These are phyloP conservation scores for Neodiprion virginianus DNA, from an alignment of 1,140 invertebrate genomes.

Conservation along the genomic window DNA sequence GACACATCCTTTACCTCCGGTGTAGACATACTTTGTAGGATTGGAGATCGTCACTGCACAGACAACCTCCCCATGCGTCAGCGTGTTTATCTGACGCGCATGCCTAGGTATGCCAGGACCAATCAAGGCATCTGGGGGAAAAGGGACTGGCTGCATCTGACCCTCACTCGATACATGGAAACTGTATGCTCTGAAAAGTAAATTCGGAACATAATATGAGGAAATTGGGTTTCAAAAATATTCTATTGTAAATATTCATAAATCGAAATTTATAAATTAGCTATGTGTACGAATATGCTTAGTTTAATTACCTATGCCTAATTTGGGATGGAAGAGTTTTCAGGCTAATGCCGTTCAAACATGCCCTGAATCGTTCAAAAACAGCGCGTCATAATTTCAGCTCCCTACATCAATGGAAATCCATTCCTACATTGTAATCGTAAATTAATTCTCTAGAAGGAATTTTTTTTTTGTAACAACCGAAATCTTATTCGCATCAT, in stretches of 20 bases:
- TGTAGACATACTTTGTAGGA: constrained; percentile 95
- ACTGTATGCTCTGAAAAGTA: constrained; percentile 82
- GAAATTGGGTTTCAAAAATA: constrained; percentile 16
- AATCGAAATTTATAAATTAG: not conserved
- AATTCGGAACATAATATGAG: constrained; percentile 22
- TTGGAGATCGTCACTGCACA: constrained; percentile 92
- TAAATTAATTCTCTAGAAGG: too few species aligned
- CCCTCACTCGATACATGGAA: constrained; percentile 90
- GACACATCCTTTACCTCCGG: constrained; percentile 97
- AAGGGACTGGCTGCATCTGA: constrained; percentile 94
- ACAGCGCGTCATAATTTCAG: too few species aligned
- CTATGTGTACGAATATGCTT: too few species aligned
- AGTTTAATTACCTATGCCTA: not conserved
- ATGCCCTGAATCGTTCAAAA: too few species aligned
- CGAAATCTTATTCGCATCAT: too few species aligned
- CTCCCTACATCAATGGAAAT: too few species aligned
- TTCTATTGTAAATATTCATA: constrained; percentile 9
- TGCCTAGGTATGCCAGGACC: constrained; percentile 94
- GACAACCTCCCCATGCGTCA: constrained; percentile 92
- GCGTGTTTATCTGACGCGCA: constrained; percentile 88
- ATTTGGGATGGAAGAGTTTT: not conserved
- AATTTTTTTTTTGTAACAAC: too few species aligned
- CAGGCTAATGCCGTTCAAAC: too few species aligned
- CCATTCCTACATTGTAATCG: too few species aligned
- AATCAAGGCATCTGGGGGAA: constrained; percentile 92